Evolutionary conservation across 2,113 vertebrate genomes (phyloP).

Genomic region (Pantherophis guttatus): DNA sequence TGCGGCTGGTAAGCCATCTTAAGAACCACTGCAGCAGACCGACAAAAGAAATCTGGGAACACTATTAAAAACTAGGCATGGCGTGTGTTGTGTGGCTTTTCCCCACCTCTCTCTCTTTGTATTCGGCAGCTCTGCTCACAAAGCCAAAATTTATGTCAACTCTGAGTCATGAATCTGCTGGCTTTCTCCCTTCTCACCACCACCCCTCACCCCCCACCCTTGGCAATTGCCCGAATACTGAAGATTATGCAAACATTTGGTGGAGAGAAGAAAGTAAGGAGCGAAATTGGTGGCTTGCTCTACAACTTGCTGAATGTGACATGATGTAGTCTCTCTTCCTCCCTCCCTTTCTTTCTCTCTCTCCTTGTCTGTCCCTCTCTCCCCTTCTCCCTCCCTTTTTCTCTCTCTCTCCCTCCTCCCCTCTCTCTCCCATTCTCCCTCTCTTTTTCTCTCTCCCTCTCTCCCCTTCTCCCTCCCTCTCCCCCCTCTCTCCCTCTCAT

Average conservation of each 20-base stretch:
- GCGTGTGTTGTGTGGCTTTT: no score
- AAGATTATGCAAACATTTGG: background rate
- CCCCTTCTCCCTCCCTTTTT: no score
- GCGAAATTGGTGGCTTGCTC: background rate
- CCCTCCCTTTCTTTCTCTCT: background rate
- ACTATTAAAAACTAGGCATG: background rate
- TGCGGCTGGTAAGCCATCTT: background rate
- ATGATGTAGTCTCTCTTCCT: background rate
- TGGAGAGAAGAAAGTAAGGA: slow-evolving; percentile 2
- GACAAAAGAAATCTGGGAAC: background rate
- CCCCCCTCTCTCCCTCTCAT: fast-evolving
- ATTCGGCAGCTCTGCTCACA: background rate
- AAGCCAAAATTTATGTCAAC: background rate
- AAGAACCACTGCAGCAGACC: background rate
- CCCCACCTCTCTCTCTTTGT: no score
- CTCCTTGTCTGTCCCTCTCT: no score
- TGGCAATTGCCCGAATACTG: background rate
- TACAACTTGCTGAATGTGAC: background rate
- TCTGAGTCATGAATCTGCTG: background rate
- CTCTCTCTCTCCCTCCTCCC: no score
- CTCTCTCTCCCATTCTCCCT: no score
- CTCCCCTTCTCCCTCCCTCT: fast-evolving
- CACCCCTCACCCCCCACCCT: background rate
- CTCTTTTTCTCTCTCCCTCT: fast-evolving
- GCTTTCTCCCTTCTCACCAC: background rate